A percentile compares a stretch with the other conserved stretches of the same genome.
Conservation (phyloP, 2,888 invertebrate genomes). For the Ochropleura plecta region DNA sequence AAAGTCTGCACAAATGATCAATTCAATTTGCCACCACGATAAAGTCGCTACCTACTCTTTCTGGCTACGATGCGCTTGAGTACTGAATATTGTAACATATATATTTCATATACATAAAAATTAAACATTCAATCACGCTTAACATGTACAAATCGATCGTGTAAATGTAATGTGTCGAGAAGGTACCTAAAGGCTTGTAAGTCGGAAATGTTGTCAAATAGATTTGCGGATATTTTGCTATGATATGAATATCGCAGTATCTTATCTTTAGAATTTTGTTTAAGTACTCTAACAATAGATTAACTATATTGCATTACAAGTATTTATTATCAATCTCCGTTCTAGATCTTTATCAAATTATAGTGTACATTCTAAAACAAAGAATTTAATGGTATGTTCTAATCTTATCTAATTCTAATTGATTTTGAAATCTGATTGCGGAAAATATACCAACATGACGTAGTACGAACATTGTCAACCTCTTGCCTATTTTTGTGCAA, state of each 20-base stretch:
- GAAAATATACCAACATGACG: background rate
- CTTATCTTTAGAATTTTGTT: slow-evolving; percentile 35
- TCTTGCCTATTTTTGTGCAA: background rate
- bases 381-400: slow-evolving; percentile 22
- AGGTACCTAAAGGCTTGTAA: background rate
- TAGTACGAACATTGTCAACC: background rate
- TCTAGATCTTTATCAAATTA: slow-evolving; percentile 46
- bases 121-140: slow-evolving; percentile 4
- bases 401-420: slow-evolving; percentile 18
- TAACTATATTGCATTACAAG: slow-evolving; percentile 50
- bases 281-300: slow-evolving; percentile 38
- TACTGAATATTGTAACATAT: background rate
- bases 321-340: slow-evolving; percentile 36
- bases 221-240: slow-evolving; percentile 26
- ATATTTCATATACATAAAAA: background rate
- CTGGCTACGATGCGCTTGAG: background rate
- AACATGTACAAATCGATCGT: slow-evolving; percentile 16
- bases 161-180: background rate
- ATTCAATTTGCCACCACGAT: slow-evolving; percentile 3
- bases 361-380: slow-evolving; percentile 26
- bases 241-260: slow-evolving; percentile 34
- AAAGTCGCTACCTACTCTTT: background rate
- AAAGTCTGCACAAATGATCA: slow-evolving; percentile 6
- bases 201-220: slow-evolving; percentile 7
- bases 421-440: slow-evolving; percentile 29